phyloP scores from a whole-genome alignment of 2,888 invertebrate genomes.

The Drosophila anceps region DNA sequence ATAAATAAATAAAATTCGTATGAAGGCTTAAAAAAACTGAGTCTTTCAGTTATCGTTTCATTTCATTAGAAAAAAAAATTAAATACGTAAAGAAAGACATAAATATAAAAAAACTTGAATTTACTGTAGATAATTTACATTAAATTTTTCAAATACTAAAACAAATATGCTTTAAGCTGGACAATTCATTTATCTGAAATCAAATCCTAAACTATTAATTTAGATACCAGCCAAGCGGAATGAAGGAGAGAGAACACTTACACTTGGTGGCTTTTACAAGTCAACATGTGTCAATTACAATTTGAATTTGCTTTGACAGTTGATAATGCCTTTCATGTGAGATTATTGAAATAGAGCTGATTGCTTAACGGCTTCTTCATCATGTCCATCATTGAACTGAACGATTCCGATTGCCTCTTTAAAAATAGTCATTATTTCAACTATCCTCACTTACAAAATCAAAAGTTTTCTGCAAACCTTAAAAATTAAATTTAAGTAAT shows the following conservation, averaged over 20 bases:
- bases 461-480: no score
- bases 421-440: not conserved
- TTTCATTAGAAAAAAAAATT: no score
- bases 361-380: not conserved
- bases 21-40: not conserved
- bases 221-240: conserved; percentile 11
- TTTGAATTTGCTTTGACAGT: conserved; percentile 71
- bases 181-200: conserved; percentile 4
- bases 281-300: conserved; percentile 76
- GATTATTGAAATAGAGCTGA: not conserved
- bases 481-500: not conserved
- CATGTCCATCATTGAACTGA: not conserved
- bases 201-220: conserved; percentile 30
- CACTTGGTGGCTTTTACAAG: conserved; percentile 41
- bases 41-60: no score
- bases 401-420: not conserved
- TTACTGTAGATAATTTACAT: not conserved
- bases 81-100: no score
- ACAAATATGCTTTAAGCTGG: not conserved
- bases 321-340: conserved; percentile 55
- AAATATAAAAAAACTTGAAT: no score
- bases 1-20: not conserved
- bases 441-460: no score
- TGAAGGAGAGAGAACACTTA: conserved; percentile 5
- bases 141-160: not conserved